Evolutionary conservation across 2,797 vertebrate genomes (phyloP).

Genomic region (Poecilia wingei): DNA sequence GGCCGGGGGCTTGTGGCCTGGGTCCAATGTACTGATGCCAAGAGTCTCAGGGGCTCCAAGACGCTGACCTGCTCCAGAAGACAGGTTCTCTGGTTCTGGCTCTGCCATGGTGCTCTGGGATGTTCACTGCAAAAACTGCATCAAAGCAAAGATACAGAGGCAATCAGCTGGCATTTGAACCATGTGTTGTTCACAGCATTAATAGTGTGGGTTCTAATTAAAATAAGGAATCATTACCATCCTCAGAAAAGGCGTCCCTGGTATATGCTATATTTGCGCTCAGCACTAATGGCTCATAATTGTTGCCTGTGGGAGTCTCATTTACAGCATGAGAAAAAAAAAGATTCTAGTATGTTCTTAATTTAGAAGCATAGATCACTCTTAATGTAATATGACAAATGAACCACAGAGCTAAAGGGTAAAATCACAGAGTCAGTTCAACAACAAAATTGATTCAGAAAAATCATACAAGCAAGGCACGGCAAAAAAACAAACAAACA

Average conservation of each 20-base stretch:
- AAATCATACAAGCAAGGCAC: slow-evolving; percentile 19
- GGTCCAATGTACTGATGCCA: slow-evolving; percentile 97
- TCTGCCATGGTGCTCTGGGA: slow-evolving; percentile 87
- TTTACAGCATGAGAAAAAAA: slow-evolving; percentile 45
- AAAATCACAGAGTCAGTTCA: slow-evolving; percentile 57
- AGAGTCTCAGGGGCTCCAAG: slow-evolving; percentile 92
- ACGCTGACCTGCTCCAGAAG: slow-evolving; percentile 87
- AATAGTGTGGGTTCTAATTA: slow-evolving; percentile 18
- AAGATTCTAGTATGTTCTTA: slow-evolving; percentile 41
- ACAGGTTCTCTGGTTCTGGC: slow-evolving; percentile 88
- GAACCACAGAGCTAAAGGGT: slow-evolving; percentile 36
- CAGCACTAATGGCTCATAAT: slow-evolving; percentile 69
- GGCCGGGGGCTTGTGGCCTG: slow-evolving; percentile 87
- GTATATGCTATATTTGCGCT: slow-evolving; percentile 68
- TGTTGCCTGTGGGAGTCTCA: slow-evolving; percentile 65
- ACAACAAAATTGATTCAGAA: slow-evolving; percentile 17
- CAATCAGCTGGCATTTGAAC: background rate
- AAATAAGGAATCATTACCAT: slow-evolving; percentile 14
- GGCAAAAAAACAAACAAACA: too few relatives aligned
- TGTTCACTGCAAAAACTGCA: slow-evolving; percentile 58
- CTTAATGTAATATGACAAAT: slow-evolving; percentile 56
- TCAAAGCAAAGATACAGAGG: slow-evolving; percentile 27
- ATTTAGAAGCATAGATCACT: slow-evolving; percentile 55
- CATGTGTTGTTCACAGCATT: slow-evolving; percentile 8
- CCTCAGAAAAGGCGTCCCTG: slow-evolving; percentile 32